Evolutionary conservation across 2,797 vertebrate genomes (phyloP).

Genomic region (Percopsis omiscomaycus): DNA sequence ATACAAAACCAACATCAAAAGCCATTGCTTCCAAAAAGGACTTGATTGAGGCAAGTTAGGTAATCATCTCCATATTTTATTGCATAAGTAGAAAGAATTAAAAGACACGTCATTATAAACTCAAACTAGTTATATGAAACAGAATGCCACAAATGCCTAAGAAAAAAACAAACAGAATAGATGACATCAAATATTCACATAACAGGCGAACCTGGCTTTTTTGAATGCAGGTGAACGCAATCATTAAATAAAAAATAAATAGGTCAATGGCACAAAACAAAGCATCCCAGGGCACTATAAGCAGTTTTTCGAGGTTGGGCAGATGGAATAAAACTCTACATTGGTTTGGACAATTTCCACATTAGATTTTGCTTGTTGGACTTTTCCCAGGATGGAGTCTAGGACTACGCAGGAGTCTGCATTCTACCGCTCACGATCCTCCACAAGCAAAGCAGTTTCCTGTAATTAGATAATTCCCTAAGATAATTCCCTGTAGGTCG

Average conservation of each 20-base stretch:
- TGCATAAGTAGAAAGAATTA: not conserved
- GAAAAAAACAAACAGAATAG: slow-evolving; percentile 41
- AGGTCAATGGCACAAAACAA: not conserved
- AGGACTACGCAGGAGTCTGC: not conserved
- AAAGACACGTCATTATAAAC: slow-evolving; percentile 35
- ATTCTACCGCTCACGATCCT: slow-evolving; percentile 3
- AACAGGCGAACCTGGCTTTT: slow-evolving; percentile 14
- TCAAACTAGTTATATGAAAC: slow-evolving; percentile 55
- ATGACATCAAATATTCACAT: slow-evolving; percentile 18
- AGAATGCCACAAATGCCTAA: slow-evolving; percentile 22
- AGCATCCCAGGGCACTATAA: too few relatives aligned
- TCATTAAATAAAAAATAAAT: slow-evolving; percentile 1
- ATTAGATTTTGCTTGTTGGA: not conserved
- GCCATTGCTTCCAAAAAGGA: too few relatives aligned
- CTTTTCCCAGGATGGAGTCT: not conserved
- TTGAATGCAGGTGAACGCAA: slow-evolving; percentile 24
- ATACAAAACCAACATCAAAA: not conserved
- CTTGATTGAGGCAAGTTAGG: too few relatives aligned
- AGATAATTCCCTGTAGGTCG: slow-evolving; percentile 37
- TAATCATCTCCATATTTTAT: too few relatives aligned
- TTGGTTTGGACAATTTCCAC: not conserved
- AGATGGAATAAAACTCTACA: too few relatives aligned
- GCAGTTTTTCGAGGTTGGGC: not conserved
- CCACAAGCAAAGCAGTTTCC: slow-evolving; percentile 32
- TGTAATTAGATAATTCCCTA: slow-evolving; percentile 45